Base-by-base conservation (phyloP, 1,140 invertebrate genomes). In the Vanessa tameamea region DNA sequence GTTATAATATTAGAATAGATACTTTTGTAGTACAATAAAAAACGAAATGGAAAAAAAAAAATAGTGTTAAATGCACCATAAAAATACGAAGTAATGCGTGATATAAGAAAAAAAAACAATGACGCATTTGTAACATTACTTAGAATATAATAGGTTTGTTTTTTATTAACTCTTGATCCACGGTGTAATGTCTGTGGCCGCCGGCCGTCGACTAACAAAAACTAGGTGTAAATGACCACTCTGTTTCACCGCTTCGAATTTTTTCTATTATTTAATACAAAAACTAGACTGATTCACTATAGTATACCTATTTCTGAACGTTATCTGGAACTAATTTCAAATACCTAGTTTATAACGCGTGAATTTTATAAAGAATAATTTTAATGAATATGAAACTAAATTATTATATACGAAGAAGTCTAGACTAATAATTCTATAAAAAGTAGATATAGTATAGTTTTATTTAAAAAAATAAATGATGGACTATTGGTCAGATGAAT, bases 181-280 rank as follows among this genome's bases (percentile, higher is more conserved):
- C 6, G 13, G 57, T 7, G 31, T 37, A 61, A 37, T 61, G 57
- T 37, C 16, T 26, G 57, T 37, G 16, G 57, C 16, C 57, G 26
- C 5, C 16, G 48, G 26, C 5, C 16, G 48, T 51, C 48, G 31
- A 61, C 57, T 5, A 61, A 61, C 53, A 61, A 61, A 61, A 61
- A 61, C 15, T 43, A 37, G 31, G 57, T 61, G 57, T 61, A 43
- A 57, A 61, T 61, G 31, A 61, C 57, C 57, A 61, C 13, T 61
- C 57, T 12, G 23, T 31, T 31, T 61, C 5, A 61, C 26, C 13
- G 31, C 57, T 37, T 37, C 20, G 13, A 23, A 7, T 53, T 53
- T 53, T 53, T 59, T 26, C 55, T 15, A 26, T 59, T 59, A 20
- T 59, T 23, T 26, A 3, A 26, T 26, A 13, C 4, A 59, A 59